A percentile compares a stretch with the other conserved stretches of the same genome.
These are phyloP conservation scores for Macroteleia sp. DNA, from an alignment of 2,888 invertebrate genomes.

Conservation along the genomic window DNA sequence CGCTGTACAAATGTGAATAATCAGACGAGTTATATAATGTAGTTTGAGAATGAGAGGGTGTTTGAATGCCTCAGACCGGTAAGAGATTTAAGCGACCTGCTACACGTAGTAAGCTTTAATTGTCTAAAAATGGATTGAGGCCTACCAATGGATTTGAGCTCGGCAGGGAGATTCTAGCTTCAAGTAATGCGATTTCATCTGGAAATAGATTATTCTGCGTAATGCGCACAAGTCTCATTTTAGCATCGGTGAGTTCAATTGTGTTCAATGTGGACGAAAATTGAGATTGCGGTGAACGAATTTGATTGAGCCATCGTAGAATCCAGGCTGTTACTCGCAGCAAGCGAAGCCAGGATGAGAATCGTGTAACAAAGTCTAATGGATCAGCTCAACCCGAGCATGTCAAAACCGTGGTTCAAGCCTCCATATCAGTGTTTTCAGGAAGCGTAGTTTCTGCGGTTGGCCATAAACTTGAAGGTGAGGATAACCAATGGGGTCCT, in stretches of 20 bases:
- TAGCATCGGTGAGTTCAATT: not conserved
- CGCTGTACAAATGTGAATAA: not conserved
- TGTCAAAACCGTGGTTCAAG: not conserved
- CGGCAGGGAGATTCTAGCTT: not conserved
- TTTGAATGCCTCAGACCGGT: not conserved
- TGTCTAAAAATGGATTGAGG: not conserved
- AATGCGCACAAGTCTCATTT: not conserved
- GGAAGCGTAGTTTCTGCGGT: not conserved
- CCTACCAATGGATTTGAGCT: not conserved
- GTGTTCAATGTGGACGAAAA: not conserved
- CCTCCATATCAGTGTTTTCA: not conserved
- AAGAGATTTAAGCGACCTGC: not conserved
- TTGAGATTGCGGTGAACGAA: not conserved
- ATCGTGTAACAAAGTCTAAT: not conserved
- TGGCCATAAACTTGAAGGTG: not conserved
- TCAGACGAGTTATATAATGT: not conserved
- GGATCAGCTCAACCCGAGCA: not conserved
- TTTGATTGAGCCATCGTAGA: not conserved
- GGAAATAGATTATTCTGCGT: not conserved
- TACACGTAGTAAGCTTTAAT: not conserved
- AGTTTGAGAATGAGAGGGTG: not conserved
- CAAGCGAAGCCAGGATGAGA: not conserved
- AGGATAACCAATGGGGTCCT: not conserved
- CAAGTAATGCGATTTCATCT: not conserved
- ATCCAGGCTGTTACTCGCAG: not conserved